Evolutionary conservation across 2,113 vertebrate species (phyloP).

Genomic region (Puntigrus tetrazona): DNA sequence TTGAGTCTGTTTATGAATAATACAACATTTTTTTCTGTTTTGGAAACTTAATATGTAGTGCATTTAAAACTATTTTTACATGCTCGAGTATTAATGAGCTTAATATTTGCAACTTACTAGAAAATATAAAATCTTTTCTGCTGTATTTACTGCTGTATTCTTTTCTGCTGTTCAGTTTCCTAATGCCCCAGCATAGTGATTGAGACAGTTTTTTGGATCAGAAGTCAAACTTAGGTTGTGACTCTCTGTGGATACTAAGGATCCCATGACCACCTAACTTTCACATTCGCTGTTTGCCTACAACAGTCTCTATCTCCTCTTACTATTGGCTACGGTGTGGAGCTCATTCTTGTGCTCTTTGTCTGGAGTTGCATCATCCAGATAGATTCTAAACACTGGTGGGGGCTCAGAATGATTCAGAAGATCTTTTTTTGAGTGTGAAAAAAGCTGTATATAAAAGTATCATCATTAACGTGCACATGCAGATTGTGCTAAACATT

Average conservation of each 20-base stretch:
- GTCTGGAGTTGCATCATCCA: constrained; percentile 3
- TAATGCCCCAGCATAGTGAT: not conserved
- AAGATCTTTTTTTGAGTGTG: not conserved
- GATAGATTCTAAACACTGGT: not conserved
- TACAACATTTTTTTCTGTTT: not conserved
- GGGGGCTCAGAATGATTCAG: not conserved
- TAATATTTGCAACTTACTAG: not conserved
- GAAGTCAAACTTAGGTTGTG: not conserved
- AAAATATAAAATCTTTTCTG: not conserved
- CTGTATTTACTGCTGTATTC: not conserved
- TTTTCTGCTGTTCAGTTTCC: not conserved
- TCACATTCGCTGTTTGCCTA: not conserved
- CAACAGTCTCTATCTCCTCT: not conserved
- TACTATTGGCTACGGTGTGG: not conserved
- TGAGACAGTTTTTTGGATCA: not conserved
- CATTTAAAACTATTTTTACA: not conserved
- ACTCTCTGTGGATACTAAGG: not conserved
- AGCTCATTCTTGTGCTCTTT: not conserved
- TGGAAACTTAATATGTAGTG: not conserved
- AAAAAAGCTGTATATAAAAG: not conserved
- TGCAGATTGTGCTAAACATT: constrained; percentile 9
- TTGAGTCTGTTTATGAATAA: not conserved
- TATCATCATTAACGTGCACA: not conserved
- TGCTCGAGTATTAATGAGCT: not conserved
- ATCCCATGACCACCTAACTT: not conserved